phyloP scores from a whole-genome alignment of 2,113 vertebrate species.

The Chloroceryle aenea region DNA sequence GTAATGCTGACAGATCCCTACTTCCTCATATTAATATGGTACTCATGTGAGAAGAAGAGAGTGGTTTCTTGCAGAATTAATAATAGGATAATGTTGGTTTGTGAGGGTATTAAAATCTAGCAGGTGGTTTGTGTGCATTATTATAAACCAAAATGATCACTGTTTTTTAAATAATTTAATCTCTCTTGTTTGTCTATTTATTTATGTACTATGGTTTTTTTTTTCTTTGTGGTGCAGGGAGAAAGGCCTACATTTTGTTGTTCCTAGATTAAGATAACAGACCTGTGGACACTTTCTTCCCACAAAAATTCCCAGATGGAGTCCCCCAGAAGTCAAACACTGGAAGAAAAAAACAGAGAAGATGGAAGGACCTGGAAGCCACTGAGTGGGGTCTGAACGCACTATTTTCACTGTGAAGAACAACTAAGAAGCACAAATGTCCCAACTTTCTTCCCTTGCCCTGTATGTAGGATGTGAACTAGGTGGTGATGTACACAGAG shows the following conservation, averaged over 20 bases:
- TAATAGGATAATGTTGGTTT: not conserved
- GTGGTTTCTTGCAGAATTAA: not conserved
- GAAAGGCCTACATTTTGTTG: not conserved
- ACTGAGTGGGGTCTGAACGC: not conserved
- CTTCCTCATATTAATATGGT: not conserved
- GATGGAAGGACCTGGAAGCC: not conserved
- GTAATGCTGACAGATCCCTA: not conserved
- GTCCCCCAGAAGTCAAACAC: not conserved
- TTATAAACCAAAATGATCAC: not conserved
- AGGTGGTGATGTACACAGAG: not conserved
- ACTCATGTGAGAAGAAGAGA: not conserved
- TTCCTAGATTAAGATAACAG: not conserved
- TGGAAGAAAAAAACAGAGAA: not conserved
- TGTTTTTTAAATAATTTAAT: not conserved
- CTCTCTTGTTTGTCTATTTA: not conserved
- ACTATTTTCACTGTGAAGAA: not conserved
- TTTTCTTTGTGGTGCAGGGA: not conserved
- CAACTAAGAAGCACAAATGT: not conserved
- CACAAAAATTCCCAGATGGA: not conserved
- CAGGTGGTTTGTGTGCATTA: not conserved
- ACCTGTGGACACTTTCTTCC: not conserved
- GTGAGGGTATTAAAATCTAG: not conserved
- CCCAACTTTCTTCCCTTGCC: not conserved
- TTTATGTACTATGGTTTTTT: not conserved
- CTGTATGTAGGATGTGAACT: not conserved